phyloP scores from a whole-genome alignment of 2,888 invertebrate genomes.

The Augiades crinisus region DNA sequence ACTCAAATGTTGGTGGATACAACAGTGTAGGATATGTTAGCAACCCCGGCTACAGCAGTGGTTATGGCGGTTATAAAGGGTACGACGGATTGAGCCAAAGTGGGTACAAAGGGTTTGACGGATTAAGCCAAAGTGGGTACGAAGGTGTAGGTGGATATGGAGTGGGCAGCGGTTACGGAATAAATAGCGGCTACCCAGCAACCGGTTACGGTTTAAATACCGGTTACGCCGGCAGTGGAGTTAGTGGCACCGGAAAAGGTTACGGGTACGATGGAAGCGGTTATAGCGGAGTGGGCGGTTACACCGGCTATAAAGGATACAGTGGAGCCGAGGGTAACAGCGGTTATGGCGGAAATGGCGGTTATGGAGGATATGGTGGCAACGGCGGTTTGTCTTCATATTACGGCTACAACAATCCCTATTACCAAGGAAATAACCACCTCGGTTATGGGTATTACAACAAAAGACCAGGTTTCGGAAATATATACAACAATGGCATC shows the following conservation, averaged over 20 bases:
- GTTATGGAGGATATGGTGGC: constrained; percentile 82
- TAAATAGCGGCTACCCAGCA: too few species aligned
- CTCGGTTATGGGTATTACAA: constrained; percentile 82
- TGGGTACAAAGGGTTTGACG: constrained; percentile 30
- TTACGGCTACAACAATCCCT: constrained; percentile 80
- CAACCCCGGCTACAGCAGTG: constrained; percentile 29
- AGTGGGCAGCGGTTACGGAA: constrained; percentile 29
- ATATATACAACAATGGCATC: constrained; percentile 64
- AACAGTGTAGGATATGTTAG: constrained; percentile 33
- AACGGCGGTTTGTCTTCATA: constrained; percentile 82
- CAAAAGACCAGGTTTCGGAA: constrained; percentile 57
- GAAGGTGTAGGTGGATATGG: constrained; percentile 27
- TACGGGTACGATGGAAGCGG: constrained; percentile 30
- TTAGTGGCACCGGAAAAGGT: constrained; percentile 28
- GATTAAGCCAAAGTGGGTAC: constrained; percentile 30
- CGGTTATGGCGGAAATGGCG: constrained; percentile 51
- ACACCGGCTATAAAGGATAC: constrained; percentile 82
- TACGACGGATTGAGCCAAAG: constrained; percentile 27
- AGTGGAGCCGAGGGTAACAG: constrained; percentile 60
- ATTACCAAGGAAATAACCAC: constrained; percentile 77
- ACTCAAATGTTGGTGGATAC: constrained; percentile 32
- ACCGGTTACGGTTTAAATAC: constrained; percentile 29
- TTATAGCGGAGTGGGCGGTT: constrained; percentile 61
- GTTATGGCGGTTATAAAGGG: constrained; percentile 32
- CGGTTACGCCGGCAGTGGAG: constrained; percentile 27